A percentile compares a stretch with the other conserved stretches of the same genome.
phyloP scores from a whole-genome alignment of 2,797 vertebrate species.

The Merluccius polli region DNA sequence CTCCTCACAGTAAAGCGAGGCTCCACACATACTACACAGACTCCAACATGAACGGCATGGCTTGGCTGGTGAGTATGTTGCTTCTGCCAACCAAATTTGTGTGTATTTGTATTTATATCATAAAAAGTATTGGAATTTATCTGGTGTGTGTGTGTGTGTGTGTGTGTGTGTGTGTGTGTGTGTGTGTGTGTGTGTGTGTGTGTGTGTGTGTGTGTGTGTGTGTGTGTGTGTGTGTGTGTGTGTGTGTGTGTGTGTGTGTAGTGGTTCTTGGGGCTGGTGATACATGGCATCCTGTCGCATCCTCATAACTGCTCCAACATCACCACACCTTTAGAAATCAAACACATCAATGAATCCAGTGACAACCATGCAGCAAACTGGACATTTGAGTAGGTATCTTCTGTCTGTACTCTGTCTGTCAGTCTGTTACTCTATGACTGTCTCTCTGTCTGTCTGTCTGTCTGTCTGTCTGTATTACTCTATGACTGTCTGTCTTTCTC shows the following conservation, averaged over 20 bases:
- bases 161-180: conserved; percentile 2
- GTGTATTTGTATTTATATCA: neutral
- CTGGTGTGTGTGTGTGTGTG: conserved; percentile 5
- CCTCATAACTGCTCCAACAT: no score
- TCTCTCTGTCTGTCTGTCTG: neutral
- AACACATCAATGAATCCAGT: no score
- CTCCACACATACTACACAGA: neutral
- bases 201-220: conserved; percentile 4
- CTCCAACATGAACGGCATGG: neutral
- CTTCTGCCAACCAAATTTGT: neutral
- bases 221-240: conserved; percentile 11
- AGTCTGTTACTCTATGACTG: neutral
- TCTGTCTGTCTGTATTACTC: neutral
- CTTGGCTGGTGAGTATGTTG: neutral
- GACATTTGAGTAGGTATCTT: neutral
- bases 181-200: conserved; percentile 8
- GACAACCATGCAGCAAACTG: conserved; percentile 31
- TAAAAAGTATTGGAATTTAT: neutral
- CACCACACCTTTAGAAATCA: no score
- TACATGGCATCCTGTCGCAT: accelerated
- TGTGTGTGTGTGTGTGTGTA: neutral
- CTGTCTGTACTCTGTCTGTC: neutral
- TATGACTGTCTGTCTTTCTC: conserved; percentile 3
- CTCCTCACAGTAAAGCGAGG: no score
- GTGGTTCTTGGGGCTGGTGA: neutral